phyloP scores from a whole-genome alignment of 2,113 vertebrate genomes.

The Grammomys dolichurus region DNA sequence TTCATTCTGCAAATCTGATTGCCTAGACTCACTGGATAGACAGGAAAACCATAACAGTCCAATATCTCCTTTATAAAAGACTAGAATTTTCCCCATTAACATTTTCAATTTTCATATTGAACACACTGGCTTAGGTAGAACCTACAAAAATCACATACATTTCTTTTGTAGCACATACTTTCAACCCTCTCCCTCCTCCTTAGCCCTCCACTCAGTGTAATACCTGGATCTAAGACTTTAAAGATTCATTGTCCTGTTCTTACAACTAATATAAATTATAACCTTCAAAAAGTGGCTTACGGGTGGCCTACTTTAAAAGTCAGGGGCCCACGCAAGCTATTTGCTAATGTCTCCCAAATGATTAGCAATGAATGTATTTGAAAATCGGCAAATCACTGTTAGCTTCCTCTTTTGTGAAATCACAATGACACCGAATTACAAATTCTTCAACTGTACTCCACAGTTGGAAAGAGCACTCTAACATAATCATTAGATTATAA shows the following conservation, averaged over 20 bases:
- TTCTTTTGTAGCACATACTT: not conserved
- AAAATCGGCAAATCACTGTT: not conserved
- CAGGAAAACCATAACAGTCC: not conserved
- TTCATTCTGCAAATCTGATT: not conserved
- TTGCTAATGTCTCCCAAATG: not conserved
- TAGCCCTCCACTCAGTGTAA: not conserved
- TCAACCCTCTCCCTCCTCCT: not conserved
- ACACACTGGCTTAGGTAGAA: not conserved
- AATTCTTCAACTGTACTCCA: not conserved
- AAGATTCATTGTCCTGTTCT: not conserved
- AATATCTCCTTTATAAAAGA: not conserved
- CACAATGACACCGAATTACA: not conserved
- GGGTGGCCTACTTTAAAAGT: not conserved
- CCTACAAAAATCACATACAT: not conserved
- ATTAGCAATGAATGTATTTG: slow-evolving; percentile 19
- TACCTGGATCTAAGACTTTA: not conserved
- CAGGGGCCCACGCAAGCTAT: not conserved
- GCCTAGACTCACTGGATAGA: not conserved
- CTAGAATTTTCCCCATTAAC: not conserved
- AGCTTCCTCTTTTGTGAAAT: not conserved
- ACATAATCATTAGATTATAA: not conserved
- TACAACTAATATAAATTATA: not conserved
- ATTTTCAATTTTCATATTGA: not conserved
- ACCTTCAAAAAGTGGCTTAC: not conserved
- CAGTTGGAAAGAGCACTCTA: not conserved